These are phyloP conservation scores for Anolis apletophallus DNA, from an alignment of 2,797 vertebrate species.

Conservation along the genomic window DNA sequence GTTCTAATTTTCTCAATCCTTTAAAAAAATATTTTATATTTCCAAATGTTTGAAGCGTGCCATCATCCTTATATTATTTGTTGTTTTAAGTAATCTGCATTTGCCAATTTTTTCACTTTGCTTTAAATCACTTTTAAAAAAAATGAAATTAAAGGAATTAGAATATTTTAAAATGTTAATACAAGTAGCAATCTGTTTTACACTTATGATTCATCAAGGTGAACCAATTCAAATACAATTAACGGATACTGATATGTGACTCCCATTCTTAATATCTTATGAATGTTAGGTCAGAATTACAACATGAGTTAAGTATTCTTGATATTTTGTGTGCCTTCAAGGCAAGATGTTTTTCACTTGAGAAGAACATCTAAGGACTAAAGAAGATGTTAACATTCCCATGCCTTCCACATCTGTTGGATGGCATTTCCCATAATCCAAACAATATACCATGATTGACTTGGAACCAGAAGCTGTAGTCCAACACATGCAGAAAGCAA, in stretches of 20 bases:
- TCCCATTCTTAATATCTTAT: constrained; percentile 30
- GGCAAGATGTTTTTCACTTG: neutral
- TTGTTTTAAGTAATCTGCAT: constrained; percentile 5
- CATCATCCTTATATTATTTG: constrained; percentile 3
- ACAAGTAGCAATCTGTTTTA: neutral
- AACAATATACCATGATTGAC: neutral
- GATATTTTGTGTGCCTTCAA: neutral
- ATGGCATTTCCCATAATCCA: neutral
- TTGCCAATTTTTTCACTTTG: constrained; percentile 5
- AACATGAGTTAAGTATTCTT: constrained; percentile 7
- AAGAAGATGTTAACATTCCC: neutral
- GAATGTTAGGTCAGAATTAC: neutral
- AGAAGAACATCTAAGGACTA: neutral
- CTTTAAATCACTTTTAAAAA: constrained; percentile 32
- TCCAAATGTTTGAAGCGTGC: constrained; percentile 7
- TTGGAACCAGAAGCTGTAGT: neutral
- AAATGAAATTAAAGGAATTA: constrained; percentile 24
- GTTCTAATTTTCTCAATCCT: constrained; percentile 19
- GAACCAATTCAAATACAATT: constrained; percentile 37
- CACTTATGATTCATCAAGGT: constrained; percentile 35
- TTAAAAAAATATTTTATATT: constrained; percentile 16
- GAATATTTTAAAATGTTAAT: constrained; percentile 40
- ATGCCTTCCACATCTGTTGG: neutral
- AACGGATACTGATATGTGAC: constrained; percentile 13
- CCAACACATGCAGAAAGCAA: neutral